phyloP scores from a whole-genome alignment of 2,797 vertebrate genomes.

The Anabacerthia variegaticeps region DNA sequence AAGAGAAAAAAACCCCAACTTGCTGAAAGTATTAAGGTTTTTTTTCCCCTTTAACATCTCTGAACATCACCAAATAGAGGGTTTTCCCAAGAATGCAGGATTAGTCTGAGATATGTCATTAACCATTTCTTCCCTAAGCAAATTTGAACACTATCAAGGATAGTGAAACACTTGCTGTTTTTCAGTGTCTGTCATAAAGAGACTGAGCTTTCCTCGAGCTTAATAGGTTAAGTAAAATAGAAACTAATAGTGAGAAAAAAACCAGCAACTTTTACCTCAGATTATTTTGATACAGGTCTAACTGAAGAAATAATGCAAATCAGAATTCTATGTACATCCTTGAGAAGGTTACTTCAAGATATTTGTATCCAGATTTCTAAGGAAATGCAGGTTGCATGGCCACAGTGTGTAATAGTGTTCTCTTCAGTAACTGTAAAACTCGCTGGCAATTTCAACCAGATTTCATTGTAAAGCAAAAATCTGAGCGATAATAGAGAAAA shows the following conservation, averaged over 20 bases:
- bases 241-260: background rate
- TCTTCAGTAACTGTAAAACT: background rate
- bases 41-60: background rate
- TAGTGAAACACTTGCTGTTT: background rate
- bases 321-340: background rate
- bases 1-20: background rate
- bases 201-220: background rate
- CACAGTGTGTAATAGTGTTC: background rate
- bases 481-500: background rate
- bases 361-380: background rate
- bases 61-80: background rate
- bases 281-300: background rate
- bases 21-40: background rate
- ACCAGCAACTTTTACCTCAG: background rate
- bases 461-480: background rate
- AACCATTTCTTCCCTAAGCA: background rate
- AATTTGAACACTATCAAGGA: background rate
- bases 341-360: background rate
- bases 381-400: background rate
- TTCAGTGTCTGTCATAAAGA: background rate
- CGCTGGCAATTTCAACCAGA: background rate
- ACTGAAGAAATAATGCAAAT: background rate
- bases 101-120: background rate
- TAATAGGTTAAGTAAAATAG: background rate
- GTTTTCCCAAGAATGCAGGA: background rate